Evolutionary conservation across 2,113 vertebrate species (phyloP).

Genomic region (Macheiramphus alcinus): DNA sequence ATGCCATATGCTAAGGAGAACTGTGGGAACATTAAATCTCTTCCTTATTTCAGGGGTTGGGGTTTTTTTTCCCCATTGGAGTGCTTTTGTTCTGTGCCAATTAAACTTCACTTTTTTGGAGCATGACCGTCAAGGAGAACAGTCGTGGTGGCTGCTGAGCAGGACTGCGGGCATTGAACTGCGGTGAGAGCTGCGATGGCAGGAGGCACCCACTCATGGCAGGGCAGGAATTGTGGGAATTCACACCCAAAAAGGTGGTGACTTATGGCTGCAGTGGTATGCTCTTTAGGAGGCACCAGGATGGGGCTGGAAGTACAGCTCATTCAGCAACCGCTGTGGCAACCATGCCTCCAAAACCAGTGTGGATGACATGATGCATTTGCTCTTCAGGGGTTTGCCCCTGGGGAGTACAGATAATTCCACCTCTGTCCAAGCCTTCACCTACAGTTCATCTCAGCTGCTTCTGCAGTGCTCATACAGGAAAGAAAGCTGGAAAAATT

Average conservation of each 20-base stretch:
- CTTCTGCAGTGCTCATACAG: background rate
- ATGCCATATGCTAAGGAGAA: background rate
- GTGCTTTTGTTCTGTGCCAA: background rate
- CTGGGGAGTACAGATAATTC: background rate
- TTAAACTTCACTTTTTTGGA: background rate
- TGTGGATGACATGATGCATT: background rate
- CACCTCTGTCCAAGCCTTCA: background rate
- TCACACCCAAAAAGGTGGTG: background rate
- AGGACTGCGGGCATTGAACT: fast-evolving
- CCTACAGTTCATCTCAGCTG: background rate
- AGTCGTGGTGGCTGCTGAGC: background rate
- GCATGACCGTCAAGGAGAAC: fast-evolving
- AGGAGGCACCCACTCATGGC: background rate
- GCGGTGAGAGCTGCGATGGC: fast-evolving
- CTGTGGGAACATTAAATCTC: background rate
- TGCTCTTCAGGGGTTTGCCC: background rate
- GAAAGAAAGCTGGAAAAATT: background rate
- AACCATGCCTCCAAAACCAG: background rate
- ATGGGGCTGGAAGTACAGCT: background rate
- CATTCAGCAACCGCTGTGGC: background rate
- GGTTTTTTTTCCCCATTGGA: background rate
- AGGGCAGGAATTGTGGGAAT: background rate
- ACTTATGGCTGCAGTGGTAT: fast-evolving
- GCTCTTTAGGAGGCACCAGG: background rate
- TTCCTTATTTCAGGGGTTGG: background rate